These are phyloP conservation scores for Symphodus melops DNA, from an alignment of 2,113 vertebrate genomes.

Conservation along the genomic window DNA sequence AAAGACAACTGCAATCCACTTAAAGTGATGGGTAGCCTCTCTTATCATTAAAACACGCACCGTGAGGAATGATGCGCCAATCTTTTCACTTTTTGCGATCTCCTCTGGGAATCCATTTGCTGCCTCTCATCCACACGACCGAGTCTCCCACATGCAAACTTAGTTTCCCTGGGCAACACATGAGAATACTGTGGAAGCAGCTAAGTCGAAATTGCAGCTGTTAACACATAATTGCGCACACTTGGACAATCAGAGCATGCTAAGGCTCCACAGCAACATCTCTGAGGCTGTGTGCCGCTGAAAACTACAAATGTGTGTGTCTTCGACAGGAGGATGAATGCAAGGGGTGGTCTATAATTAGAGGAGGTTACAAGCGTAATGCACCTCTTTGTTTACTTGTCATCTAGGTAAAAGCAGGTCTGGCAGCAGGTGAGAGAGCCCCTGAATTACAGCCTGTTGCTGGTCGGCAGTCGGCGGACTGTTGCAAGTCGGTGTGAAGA, in stretches of 20 bases:
- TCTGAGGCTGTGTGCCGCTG: constrained; percentile 24
- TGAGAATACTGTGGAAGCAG: constrained; percentile 32
- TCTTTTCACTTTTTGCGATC: constrained; percentile 25
- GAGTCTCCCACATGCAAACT: constrained; percentile 6
- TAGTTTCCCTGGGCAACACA: constrained; percentile 38
- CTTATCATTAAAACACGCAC: constrained; percentile 30
- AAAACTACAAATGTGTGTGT: constrained; percentile 30
- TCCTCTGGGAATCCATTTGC: constrained; percentile 4
- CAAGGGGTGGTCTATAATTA: constrained; percentile 32
- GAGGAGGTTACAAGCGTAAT: constrained; percentile 22
- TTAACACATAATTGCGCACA: constrained; percentile 46
- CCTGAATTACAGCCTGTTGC: constrained; percentile 64
- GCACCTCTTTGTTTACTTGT: constrained; percentile 51
- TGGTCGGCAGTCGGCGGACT: constrained; percentile 17
- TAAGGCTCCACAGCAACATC: constrained; percentile 29
- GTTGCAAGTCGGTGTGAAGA: constrained; percentile 28
- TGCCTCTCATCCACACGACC: constrained; percentile 10
- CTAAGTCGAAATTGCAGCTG: constrained; percentile 45
- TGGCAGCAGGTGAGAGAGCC: constrained; percentile 33
- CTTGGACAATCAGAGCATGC: constrained; percentile 50
- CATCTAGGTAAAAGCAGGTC: constrained; percentile 37
- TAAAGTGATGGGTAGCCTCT: neutral
- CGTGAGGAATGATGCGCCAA: constrained; percentile 16
- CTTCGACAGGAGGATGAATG: constrained; percentile 37
- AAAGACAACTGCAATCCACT: constrained; percentile 21